These are phyloP conservation scores for Cheiracanthium punctorium DNA, from an alignment of 2,888 invertebrate species.

Conservation along the genomic window DNA sequence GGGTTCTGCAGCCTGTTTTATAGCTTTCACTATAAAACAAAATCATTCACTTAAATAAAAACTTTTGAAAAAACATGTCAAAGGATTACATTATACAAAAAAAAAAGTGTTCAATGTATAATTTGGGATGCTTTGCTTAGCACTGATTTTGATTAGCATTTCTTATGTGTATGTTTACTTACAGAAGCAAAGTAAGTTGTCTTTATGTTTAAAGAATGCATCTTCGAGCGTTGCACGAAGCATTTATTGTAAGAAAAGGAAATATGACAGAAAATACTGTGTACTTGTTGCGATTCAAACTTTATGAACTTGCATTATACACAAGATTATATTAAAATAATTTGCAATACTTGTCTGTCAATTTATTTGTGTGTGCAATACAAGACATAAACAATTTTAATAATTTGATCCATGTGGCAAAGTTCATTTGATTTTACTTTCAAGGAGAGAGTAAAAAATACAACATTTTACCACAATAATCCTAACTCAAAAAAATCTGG, in stretches of 20 bases:
- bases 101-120: too few species aligned
- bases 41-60: neutral
- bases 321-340: constrained; percentile 64
- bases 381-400: too few species aligned
- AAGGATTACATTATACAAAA: too few species aligned
- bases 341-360: constrained; percentile 42
- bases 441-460: too few species aligned
- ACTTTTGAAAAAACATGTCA: neutral
- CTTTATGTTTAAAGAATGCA: constrained; percentile 37
- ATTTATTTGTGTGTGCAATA: too few species aligned
- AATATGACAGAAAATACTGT: constrained; percentile 30
- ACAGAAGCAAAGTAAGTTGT: constrained; percentile 28
- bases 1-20: too few species aligned
- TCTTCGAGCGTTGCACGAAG: constrained; percentile 41
- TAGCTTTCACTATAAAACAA: too few species aligned
- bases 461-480: too few species aligned
- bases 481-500: too few species aligned
- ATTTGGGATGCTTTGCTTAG: constrained; percentile 32
- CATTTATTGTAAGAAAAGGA: constrained; percentile 56
- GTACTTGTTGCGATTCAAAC: constrained; percentile 59
- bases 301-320: constrained; percentile 66
- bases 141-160: constrained; percentile 40
- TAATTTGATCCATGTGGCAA: too few species aligned
- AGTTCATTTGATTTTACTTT: too few species aligned
- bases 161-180: constrained; percentile 40